phyloP scores from a whole-genome alignment of 2,797 vertebrate genomes.

The Craterocephalus amniculus region DNA sequence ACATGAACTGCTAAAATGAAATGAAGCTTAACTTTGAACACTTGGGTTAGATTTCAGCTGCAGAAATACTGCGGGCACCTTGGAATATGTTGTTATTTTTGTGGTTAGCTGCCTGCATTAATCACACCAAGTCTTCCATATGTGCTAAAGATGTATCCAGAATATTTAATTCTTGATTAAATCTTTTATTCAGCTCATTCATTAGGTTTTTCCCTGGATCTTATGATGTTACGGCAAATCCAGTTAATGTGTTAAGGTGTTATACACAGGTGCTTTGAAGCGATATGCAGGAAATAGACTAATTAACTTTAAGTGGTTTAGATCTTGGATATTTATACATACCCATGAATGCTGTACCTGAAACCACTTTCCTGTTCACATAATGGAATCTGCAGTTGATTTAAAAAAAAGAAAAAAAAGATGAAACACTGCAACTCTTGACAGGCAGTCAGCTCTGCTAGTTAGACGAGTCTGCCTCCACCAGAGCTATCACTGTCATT shows the following conservation, averaged over 20 bases:
- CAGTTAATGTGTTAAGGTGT: background rate
- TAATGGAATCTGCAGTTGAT: background rate
- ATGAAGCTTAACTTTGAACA: background rate
- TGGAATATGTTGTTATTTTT: background rate
- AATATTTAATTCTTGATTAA: background rate
- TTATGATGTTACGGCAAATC: background rate
- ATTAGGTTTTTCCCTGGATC: background rate
- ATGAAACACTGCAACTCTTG: constrained; percentile 24
- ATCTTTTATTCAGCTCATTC: background rate
- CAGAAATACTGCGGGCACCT: background rate
- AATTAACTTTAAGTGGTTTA: background rate
- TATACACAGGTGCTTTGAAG: constrained; percentile 1
- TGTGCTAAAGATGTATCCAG: background rate
- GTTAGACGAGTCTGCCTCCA: constrained; percentile 23
- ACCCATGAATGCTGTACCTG: background rate
- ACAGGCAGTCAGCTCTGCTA: constrained; percentile 25
- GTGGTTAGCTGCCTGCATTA: constrained; percentile 1
- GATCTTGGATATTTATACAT: background rate
- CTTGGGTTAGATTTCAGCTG: background rate
- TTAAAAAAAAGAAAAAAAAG: background rate
- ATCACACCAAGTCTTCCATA: background rate
- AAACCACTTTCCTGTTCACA: background rate
- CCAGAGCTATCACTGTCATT: constrained; percentile 50
- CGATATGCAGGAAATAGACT: background rate
- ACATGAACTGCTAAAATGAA: background rate